Evolutionary conservation across 2,797 vertebrate species (phyloP).

Genomic region (Falco rusticolus): DNA sequence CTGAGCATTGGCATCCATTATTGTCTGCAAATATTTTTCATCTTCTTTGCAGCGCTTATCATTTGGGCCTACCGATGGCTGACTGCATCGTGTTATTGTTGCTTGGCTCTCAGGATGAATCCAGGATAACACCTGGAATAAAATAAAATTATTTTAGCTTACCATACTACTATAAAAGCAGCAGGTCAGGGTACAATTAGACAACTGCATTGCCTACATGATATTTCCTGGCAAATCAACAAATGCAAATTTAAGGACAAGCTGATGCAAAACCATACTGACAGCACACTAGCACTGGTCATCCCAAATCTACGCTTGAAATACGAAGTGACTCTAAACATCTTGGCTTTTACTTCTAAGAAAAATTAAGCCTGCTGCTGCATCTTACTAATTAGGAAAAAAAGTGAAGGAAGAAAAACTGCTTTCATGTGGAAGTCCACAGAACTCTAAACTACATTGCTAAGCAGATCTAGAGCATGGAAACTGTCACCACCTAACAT

Average conservation of each 20-base stretch:
- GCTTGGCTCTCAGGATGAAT: slow-evolving; percentile 97
- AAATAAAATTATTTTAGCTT: not conserved
- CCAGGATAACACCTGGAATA: slow-evolving; percentile 91
- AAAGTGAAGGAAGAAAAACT: not conserved
- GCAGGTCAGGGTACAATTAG: not conserved
- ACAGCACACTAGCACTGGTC: not conserved
- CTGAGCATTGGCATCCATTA: slow-evolving; percentile 98
- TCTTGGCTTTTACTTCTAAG: not conserved
- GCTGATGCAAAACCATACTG: not conserved
- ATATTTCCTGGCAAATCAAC: not conserved
- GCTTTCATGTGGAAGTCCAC: not conserved
- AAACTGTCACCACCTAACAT: not conserved
- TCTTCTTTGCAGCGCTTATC: slow-evolving; percentile 96
- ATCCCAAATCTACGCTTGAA: not conserved
- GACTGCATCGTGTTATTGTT: slow-evolving; percentile 91
- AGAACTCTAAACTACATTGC: not conserved
- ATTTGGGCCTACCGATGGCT: slow-evolving; percentile 90
- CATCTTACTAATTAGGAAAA: not conserved
- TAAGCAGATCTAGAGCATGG: not conserved
- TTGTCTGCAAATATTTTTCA: slow-evolving; percentile 91
- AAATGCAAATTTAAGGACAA: not conserved
- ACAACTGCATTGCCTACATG: not conserved
- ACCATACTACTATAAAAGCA: not conserved
- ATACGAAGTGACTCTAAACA: not conserved
- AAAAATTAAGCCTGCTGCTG: not conserved